phyloP scores from a whole-genome alignment of 2,797 vertebrate species.

The Neostethus bicornis region DNA sequence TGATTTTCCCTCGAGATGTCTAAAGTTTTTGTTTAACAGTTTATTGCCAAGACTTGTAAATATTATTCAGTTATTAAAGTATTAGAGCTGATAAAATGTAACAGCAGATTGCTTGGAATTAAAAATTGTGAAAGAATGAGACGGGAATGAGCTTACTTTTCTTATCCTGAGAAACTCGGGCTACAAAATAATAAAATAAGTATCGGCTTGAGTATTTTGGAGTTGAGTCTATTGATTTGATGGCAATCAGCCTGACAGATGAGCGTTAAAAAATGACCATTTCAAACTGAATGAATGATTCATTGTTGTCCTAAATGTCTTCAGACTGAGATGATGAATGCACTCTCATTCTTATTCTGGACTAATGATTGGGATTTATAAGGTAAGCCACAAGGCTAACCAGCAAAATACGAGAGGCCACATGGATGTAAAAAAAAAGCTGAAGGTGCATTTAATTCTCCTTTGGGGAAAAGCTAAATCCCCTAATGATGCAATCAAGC shows the following conservation, averaged over 20 bases:
- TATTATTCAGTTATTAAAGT: too few relatives aligned
- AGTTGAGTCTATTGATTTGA: not conserved
- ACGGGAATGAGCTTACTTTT: too few relatives aligned
- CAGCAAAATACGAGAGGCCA: conserved; percentile 20
- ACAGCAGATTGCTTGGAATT: too few relatives aligned
- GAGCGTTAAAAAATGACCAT: not conserved
- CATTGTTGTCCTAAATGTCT: not conserved
- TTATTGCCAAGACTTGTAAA: too few relatives aligned
- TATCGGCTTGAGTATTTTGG: too few relatives aligned
- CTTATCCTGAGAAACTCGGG: too few relatives aligned
- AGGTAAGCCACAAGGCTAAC: conserved; percentile 37
- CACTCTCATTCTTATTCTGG: conserved; percentile 5
- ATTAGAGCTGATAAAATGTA: too few relatives aligned
- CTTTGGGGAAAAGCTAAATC: conserved; percentile 37
- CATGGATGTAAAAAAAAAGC: conserved; percentile 30
- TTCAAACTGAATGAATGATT: not conserved
- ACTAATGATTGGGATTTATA: conserved; percentile 18
- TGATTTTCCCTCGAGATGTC: too few relatives aligned
- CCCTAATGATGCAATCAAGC: conserved; percentile 73
- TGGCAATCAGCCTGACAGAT: not conserved
- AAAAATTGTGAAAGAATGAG: too few relatives aligned
- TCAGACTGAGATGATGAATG: conserved; percentile 3
- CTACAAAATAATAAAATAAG: too few relatives aligned
- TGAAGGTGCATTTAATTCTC: conserved; percentile 54
- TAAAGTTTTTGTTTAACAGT: too few relatives aligned